These are phyloP conservation scores for Alligator sinensis DNA, from an alignment of 2,113 vertebrate genomes.

Conservation along the genomic window DNA sequence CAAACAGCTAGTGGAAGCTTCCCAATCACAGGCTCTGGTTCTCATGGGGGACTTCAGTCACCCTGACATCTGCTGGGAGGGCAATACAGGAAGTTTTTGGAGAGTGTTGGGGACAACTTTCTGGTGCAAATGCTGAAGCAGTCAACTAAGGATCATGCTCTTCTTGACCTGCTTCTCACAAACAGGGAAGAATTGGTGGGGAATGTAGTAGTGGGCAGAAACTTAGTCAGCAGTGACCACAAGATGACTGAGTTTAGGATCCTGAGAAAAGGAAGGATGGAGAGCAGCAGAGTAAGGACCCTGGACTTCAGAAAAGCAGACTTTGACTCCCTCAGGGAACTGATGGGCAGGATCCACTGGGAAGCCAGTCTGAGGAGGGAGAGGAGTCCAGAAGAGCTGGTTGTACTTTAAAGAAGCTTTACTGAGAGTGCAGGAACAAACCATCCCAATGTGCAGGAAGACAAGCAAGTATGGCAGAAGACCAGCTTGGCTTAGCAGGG, in stretches of 20 bases:
- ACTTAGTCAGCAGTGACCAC: neutral
- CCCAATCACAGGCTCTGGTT: neutral
- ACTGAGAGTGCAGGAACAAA: neutral
- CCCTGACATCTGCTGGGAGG: neutral
- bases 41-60: neutral
- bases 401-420: neutral
- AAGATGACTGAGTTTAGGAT: neutral
- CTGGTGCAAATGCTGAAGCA: constrained; percentile 1
- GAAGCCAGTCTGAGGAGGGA: fast-evolving
- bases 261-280: neutral
- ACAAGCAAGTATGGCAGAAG: neutral
- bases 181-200: constrained; percentile 5
- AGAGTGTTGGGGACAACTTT: neutral
- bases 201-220: constrained; percentile 4
- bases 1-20: neutral
- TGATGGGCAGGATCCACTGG: neutral
- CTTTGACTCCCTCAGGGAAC: neutral
- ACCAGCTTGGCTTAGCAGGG: neutral
- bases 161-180: neutral
- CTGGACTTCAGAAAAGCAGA: neutral
- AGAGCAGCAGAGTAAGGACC: neutral
- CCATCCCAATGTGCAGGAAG: neutral
- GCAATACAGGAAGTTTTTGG: neutral
- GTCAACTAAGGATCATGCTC: neutral
- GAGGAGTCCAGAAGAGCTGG: neutral